Conservation (phyloP, 37 sponge, comb jelly and placozoan species). For the Bolinopsis microptera region DNA sequence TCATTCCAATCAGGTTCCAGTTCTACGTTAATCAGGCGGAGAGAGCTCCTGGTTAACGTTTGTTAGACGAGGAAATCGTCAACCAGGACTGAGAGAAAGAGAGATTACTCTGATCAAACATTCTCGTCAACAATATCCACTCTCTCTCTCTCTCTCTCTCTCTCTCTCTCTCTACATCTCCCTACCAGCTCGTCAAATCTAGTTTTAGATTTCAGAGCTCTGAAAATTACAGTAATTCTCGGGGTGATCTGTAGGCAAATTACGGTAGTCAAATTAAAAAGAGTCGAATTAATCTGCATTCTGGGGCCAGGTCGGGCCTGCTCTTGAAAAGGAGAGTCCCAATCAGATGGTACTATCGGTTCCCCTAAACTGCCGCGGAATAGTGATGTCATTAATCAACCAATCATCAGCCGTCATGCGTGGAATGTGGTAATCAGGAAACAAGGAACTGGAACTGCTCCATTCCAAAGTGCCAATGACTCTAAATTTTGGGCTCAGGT, state of each 20-base stretch:
- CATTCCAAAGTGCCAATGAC: not conserved
- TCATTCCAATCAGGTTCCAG: not conserved
- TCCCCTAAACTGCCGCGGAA: not conserved
- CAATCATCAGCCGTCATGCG: too few species aligned
- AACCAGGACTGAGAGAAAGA: not conserved
- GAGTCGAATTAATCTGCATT: not conserved
- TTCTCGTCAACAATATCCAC: not conserved
- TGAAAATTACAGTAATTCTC: conserved; percentile 31
- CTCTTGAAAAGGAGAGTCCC: not conserved
- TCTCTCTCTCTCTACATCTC: conserved; percentile 24
- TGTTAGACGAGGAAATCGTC: not conserved
- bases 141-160: not conserved
- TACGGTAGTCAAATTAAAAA: conserved; percentile 20
- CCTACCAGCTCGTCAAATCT: not conserved
- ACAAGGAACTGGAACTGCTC: not conserved
- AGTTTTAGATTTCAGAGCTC: not conserved
- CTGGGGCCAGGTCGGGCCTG: not conserved
- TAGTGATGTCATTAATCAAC: not conserved
- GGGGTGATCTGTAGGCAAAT: not conserved
- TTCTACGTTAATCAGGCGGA: not conserved
- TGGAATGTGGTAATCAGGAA: not conserved
- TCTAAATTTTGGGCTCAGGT: not conserved
- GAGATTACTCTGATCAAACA: not conserved
- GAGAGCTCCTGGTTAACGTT: not conserved
- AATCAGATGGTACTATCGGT: not conserved